Evolutionary conservation across 2,888 invertebrate genomes (phyloP), one percentile per base, ranked within the genome.

Genomic region (Diplolepis rosae): DNA sequence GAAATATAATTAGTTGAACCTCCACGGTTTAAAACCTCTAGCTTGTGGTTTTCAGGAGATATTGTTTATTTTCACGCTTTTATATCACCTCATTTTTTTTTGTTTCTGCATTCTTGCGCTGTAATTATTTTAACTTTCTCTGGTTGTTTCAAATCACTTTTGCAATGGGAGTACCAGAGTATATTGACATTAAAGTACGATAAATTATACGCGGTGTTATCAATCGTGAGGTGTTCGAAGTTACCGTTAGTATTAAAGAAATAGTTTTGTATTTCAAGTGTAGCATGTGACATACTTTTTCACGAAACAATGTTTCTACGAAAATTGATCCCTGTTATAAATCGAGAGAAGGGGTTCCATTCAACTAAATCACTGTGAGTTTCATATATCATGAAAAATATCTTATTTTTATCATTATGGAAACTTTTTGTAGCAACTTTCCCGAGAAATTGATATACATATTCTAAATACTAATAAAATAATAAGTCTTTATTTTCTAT

Each of bases 161-260:
- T 39, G 39, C 61, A 61, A 61, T 61, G 61, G 61, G 27, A 61
- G 27, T 61, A 39, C 13, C 39, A 24, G 39, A 61, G 61, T 61
- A 61, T 39, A 39, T 61, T 61, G 61, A 61, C 27, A 61, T 7
- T 35, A 22, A 5, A 24, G n/a, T n/a, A 5, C n/a, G 22, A 61
- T 61, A 35, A n/a, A 52, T 39, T 18, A 11, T 6, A 35, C 5
- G 11, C 22, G 35, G 11, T 5, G 18, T 56, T 35, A n/a, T 42
- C 42, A 9, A 5, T 6, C 22, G 22, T 35, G 13, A 56, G 35
- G 35, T 56, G 18, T 45, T 11, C 18, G 11, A 18, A 32, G 5
- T 54, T 15, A 30, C 18, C 6, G 4, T 11, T 11, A n/a, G 22
- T 11, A 30, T 11, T 7, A 2, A 3, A 54, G 11, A 54, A 32